phyloP scores from a whole-genome alignment of 92 coral and sea anemone genomes.

The Siderastrea siderea region DNA sequence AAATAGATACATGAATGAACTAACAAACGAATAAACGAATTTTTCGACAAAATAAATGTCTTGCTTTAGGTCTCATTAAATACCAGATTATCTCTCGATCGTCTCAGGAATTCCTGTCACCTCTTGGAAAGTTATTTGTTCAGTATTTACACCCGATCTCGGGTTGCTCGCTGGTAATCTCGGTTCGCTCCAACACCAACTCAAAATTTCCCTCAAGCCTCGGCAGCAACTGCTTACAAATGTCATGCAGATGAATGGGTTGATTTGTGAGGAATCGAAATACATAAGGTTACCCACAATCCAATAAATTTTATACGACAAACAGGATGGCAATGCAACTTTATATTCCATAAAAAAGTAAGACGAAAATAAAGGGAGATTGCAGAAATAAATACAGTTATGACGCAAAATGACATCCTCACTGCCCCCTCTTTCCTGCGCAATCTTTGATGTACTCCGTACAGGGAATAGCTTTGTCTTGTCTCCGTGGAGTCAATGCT shows the following conservation, averaged over 20 bases:
- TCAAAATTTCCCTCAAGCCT: not conserved
- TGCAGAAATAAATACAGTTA: not conserved
- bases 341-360: not conserved
- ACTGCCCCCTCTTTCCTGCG: not conserved
- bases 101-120: too few relatives aligned
- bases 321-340: not conserved
- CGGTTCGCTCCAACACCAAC: not conserved
- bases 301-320: not conserved
- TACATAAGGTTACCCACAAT: not conserved
- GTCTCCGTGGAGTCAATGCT: not conserved
- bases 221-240: not conserved
- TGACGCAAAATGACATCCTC: not conserved
- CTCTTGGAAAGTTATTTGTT: too few relatives aligned
- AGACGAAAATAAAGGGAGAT: too few relatives aligned
- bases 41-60: too few relatives aligned
- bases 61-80: too few relatives aligned
- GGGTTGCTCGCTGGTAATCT: not conserved
- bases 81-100: too few relatives aligned
- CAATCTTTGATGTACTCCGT: not conserved
- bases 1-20: too few relatives aligned
- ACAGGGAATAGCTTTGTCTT: not conserved
- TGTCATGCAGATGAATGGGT: not conserved
- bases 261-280: not conserved
- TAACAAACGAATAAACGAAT: too few relatives aligned
- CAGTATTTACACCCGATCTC: too few relatives aligned